Evolutionary conservation across 2,113 vertebrate genomes (phyloP).

Genomic region (Taxidea taxus): DNA sequence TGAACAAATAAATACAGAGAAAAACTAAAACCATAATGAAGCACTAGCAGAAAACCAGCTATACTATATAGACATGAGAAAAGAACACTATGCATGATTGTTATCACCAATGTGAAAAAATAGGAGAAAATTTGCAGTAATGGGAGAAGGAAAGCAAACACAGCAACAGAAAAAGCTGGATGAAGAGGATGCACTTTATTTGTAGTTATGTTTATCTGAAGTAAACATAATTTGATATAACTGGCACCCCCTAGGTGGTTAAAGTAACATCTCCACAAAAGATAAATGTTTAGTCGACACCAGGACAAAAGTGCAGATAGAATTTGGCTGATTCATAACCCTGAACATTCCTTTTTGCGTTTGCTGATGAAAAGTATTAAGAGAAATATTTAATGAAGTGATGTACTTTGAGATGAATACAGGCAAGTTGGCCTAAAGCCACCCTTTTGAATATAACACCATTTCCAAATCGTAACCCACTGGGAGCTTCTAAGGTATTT

Average conservation of each 20-base stretch:
- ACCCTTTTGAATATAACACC: neutral
- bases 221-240: neutral
- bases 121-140: neutral
- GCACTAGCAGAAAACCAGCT: neutral
- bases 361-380: neutral
- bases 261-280: neutral
- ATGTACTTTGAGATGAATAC: neutral
- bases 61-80: rapidly evolving
- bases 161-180: neutral
- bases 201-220: neutral
- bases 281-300: neutral
- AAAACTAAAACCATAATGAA: neutral
- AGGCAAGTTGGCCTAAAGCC: neutral
- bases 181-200: neutral
- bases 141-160: neutral
- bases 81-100: neutral
- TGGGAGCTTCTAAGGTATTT: neutral
- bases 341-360: neutral
- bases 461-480: neutral
- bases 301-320: neutral
- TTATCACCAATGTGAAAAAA: neutral
- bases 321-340: neutral
- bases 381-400: neutral
- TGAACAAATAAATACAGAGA: neutral
- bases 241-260: neutral